Evolutionary conservation across 2,797 vertebrate genomes (phyloP).

Genomic region (Synaphobranchus kaupii): DNA sequence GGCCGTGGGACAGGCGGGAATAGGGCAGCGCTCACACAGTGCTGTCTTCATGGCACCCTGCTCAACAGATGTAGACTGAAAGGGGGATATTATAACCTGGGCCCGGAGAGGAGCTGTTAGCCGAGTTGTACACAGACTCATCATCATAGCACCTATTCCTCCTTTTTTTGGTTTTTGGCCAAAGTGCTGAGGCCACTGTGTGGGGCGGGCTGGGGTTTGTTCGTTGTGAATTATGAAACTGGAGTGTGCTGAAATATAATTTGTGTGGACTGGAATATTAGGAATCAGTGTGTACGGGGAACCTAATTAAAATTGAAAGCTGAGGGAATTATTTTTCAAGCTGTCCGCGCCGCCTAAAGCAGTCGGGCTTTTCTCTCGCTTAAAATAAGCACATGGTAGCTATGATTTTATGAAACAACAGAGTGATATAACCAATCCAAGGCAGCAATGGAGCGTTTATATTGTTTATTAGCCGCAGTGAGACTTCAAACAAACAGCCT

Average conservation of each 20-base stretch:
- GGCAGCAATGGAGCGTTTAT: not conserved
- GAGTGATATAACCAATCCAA: not conserved
- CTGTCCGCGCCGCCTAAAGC: not conserved
- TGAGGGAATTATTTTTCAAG: not conserved
- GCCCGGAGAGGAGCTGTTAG: not conserved
- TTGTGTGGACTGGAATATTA: not conserved
- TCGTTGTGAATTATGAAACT: not conserved
- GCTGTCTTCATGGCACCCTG: not conserved
- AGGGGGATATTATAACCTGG: not conserved
- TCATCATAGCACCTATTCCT: not conserved
- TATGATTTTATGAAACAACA: not conserved
- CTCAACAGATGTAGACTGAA: not conserved
- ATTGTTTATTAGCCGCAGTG: slow-evolving; percentile 9
- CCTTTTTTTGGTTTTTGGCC: not conserved
- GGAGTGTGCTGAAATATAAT: not conserved
- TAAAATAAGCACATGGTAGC: not conserved
- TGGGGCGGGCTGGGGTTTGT: not conserved
- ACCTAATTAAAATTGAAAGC: not conserved
- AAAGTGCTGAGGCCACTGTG: not conserved
- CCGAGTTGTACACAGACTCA: not conserved
- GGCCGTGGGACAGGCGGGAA: not conserved
- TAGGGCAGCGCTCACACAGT: not conserved
- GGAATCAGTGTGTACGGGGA: not conserved
- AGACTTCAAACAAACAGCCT: slow-evolving; percentile 12
- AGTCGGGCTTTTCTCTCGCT: not conserved